phyloP scores from a whole-genome alignment of 2,113 vertebrate species.

The Planiliza haematocheilus region DNA sequence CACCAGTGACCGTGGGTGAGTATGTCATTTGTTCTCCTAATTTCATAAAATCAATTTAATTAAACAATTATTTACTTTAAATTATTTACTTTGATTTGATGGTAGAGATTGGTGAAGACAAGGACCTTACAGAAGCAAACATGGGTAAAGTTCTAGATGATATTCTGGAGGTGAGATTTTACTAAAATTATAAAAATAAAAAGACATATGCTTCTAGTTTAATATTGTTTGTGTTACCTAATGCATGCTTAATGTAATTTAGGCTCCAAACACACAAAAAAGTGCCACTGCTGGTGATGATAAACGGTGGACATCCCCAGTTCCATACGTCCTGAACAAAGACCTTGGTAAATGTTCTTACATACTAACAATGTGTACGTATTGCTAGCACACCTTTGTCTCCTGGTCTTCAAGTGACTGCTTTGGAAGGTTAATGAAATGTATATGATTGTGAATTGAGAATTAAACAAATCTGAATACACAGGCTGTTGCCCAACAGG shows the following conservation, averaged over 20 bases:
- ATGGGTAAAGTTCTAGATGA: constrained; percentile 55
- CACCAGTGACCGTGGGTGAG: constrained; percentile 16
- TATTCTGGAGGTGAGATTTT: constrained; percentile 54
- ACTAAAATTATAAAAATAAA: accelerated
- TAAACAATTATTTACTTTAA: background rate
- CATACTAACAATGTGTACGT: too few species aligned
- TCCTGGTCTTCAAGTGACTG: too few species aligned
- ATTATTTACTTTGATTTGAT: background rate
- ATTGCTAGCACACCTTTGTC: accelerated
- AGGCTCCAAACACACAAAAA: background rate
- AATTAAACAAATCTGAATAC: too few species aligned
- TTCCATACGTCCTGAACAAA: constrained; percentile 50
- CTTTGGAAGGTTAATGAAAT: too few species aligned
- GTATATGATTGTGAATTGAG: too few species aligned
- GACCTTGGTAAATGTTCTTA: constrained; percentile 48
- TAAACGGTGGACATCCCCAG: background rate
- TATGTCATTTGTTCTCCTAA: background rate
- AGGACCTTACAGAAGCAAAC: constrained; percentile 39
- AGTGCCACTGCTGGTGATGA: background rate
- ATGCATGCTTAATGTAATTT: too few species aligned
- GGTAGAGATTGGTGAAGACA: constrained; percentile 14
- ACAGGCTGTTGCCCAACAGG: background rate
- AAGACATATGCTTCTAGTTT: too few species aligned
- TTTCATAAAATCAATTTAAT: too few species aligned
- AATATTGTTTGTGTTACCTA: too few species aligned